These are phyloP conservation scores for Rhopalosiphum padi DNA, from an alignment of 1,140 invertebrate species.

Conservation along the genomic window DNA sequence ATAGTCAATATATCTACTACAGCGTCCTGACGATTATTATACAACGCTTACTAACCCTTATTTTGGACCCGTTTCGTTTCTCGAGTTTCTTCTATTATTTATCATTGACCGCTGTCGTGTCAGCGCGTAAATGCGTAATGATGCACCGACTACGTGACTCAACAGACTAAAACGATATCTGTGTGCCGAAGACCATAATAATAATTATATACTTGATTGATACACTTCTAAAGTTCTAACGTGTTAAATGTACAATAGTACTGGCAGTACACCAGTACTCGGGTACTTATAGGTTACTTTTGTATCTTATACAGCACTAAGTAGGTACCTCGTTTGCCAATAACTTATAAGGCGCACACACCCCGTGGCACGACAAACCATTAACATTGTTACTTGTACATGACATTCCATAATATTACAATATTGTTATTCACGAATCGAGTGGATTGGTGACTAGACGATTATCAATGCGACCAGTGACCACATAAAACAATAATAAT, in stretches of 20 bases:
- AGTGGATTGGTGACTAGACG: neutral
- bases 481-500: neutral
- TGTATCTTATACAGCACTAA: too few species aligned
- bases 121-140: neutral
- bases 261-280: too few species aligned
- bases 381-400: neutral
- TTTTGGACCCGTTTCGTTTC: neutral
- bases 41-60: neutral
- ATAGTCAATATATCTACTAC: neutral
- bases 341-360: too few species aligned
- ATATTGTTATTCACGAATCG: neutral
- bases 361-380: too few species aligned
- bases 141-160: neutral
- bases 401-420: neutral
- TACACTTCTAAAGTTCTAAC: too few species aligned
- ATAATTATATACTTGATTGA: neutral
- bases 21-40: neutral
- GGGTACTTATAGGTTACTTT: too few species aligned
- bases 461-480: neutral
- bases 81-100: neutral
- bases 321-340: too few species aligned
- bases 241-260: too few species aligned
- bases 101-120: too few species aligned
- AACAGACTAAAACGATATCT: neutral
- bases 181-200: neutral